phyloP scores from a whole-genome alignment of 1,140 invertebrate genomes.

The Calephelis virginiensis region DNA sequence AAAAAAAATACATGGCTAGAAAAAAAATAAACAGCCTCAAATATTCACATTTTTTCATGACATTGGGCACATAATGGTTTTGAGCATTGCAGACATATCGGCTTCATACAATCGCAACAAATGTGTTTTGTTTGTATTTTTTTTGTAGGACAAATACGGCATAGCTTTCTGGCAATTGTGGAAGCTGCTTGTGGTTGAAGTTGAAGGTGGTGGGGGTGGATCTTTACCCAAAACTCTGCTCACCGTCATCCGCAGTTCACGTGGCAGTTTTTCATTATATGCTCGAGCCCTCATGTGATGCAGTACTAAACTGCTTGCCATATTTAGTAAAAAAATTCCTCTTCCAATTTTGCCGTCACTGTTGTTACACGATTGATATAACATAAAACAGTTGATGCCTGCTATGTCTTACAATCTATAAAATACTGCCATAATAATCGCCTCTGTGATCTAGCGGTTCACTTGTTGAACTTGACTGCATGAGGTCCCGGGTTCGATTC shows the following conservation, averaged over 20 bases:
- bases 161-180: slow-evolving; percentile 26
- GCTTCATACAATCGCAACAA: slow-evolving; percentile 33
- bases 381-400: too few species aligned
- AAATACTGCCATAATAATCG: too few species aligned
- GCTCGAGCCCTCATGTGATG: background rate
- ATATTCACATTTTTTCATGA: too few species aligned
- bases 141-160: slow-evolving; percentile 25
- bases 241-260: slow-evolving; percentile 22
- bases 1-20: too few species aligned
- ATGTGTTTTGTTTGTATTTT: slow-evolving; percentile 30
- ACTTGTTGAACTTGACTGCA: too few species aligned
- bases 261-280: slow-evolving; percentile 20
- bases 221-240: slow-evolving; percentile 24
- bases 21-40: too few species aligned
- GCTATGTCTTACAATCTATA: too few species aligned
- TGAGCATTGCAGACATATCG: slow-evolving; percentile 32
- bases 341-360: slow-evolving; percentile 16
- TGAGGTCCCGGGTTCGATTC: too few species aligned
- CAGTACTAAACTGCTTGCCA: slow-evolving; percentile 6
- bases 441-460: too few species aligned
- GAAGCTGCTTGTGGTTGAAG: slow-evolving; percentile 18
- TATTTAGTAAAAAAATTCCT: slow-evolving; percentile 7
- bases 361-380: too few species aligned
- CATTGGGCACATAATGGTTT: slow-evolving; percentile 23
- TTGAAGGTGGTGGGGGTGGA: slow-evolving; percentile 22